These are phyloP conservation scores for Hemichromis elongatus DNA, from an alignment of 2,113 vertebrate species.

Conservation along the genomic window DNA sequence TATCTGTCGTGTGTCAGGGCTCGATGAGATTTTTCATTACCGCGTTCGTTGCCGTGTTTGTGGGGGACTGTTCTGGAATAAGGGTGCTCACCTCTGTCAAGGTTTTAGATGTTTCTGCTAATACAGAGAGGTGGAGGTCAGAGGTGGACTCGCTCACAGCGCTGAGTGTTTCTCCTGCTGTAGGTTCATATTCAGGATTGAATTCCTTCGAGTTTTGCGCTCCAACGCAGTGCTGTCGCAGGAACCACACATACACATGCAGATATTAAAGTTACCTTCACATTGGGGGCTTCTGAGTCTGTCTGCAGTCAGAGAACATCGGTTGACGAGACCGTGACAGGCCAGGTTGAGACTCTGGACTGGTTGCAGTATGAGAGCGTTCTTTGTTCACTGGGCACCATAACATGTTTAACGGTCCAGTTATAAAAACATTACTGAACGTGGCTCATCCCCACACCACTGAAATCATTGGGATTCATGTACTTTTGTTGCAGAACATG, in stretches of 20 bases:
- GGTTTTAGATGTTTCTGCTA: slow-evolving; percentile 17
- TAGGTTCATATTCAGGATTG: not conserved
- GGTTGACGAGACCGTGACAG: not conserved
- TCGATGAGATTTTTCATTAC: slow-evolving; percentile 34
- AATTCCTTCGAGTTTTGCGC: slow-evolving; percentile 19
- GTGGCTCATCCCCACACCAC: not conserved
- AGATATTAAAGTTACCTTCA: not conserved
- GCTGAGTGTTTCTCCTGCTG: not conserved
- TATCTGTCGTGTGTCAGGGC: slow-evolving; percentile 22
- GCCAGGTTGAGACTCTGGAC: not conserved
- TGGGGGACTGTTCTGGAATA: slow-evolving; percentile 1
- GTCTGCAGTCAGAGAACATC: not conserved
- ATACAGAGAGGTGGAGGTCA: too few species aligned
- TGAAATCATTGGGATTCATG: not conserved
- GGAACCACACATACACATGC: not conserved
- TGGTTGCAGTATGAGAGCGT: not conserved
- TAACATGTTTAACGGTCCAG: slow-evolving; percentile 16
- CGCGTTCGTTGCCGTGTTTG: not conserved
- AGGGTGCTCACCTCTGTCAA: slow-evolving; percentile 32
- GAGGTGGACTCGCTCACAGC: slow-evolving; percentile 3
- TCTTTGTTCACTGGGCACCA: slow-evolving; percentile 4
- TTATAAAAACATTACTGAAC: not conserved
- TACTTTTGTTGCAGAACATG: not conserved
- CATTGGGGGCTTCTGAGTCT: not conserved
- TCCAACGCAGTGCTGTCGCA: not conserved